Evolutionary conservation across 2,888 invertebrate genomes (phyloP), one percentile per base, ranked within the genome.

Genomic region (Andrena fulva): DNA sequence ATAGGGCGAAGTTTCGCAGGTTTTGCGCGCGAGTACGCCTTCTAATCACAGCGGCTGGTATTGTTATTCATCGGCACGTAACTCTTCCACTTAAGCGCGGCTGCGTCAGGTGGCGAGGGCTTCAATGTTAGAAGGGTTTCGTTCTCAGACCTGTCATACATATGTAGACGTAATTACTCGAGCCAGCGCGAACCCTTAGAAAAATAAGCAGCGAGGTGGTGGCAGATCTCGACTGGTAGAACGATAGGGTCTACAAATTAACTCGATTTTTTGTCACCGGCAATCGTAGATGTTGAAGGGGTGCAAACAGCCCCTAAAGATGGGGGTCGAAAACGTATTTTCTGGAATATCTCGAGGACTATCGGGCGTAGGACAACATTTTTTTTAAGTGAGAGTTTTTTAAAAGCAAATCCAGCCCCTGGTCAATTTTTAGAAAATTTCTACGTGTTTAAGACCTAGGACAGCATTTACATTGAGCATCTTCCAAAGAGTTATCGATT

Each of bases 121-220:
- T 89, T 89, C 85, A 80, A 84, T 86, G 83, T 72, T 84, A 72
- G 82, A 90, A 89, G 90, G 90, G 90, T 89, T 90, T 85, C 90
- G 85, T 82, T 84, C 85, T 83, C 82, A 56, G 70, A 63, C 64
- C 69, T 64, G 77, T 81, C 80, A 77, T 85, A 86, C 84, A 81
- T 85, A 83, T 70, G 83, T 86, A 82, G 79, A 63, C 73, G 82
- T 90, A 86, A 89, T 90, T 89, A 90, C 84, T 83, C 72, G 63
- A 87, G 85, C 79, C 82, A 76, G 82, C 24, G 68, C 72, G 89
- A 90, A 87, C 84, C 87, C 87, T 86, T 90, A 85, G 74, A 89
- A 89, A 87, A 89, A 80, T 83, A 86, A 77, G 82, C 85, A 77
- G 67, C 78, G 54, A 27, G 67, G 71, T 74, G 70, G 71, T 68